These are phyloP conservation scores for Arion vulgaris DNA, from an alignment of 1,140 invertebrate species.

Conservation along the genomic window DNA sequence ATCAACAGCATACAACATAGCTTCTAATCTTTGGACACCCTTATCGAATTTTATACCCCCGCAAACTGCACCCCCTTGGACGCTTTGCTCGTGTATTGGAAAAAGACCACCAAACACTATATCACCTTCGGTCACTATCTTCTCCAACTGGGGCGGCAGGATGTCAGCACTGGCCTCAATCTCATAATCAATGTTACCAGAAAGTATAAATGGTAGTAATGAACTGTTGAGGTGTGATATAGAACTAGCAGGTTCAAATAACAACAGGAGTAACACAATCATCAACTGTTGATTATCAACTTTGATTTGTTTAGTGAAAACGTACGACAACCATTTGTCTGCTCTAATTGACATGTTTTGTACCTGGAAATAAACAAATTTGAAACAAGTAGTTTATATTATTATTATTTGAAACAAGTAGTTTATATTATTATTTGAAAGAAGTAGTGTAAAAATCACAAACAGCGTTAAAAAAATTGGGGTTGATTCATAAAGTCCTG, in stretches of 20 bases:
- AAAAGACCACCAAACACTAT: conserved; percentile 85
- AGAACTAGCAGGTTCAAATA: neutral
- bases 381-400: too few relatives aligned
- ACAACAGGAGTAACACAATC: neutral
- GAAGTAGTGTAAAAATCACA: too few relatives aligned
- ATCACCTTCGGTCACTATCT: conserved; percentile 74
- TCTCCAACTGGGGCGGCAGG: neutral
- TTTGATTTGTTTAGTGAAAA: too few relatives aligned
- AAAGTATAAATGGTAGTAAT: neutral
- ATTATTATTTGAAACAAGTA: too few relatives aligned
- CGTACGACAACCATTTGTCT: too few relatives aligned
- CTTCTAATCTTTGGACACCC: conserved; percentile 85
- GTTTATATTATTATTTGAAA: too few relatives aligned
- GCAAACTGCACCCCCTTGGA: conserved; percentile 72
- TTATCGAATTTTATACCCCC: conserved; percentile 82
- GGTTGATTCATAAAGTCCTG: too few relatives aligned
- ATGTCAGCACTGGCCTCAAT: neutral
- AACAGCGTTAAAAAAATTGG: too few relatives aligned
- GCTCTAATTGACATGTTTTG: too few relatives aligned
- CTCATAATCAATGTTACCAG: neutral
- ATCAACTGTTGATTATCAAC: too few relatives aligned
- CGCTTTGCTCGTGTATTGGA: conserved; percentile 81
- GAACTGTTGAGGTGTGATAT: neutral
- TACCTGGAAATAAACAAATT: too few relatives aligned
- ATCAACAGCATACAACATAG: conserved; percentile 87